Evolutionary conservation across 2,797 vertebrate genomes (phyloP), one percentile per base, ranked within the genome.

Genomic region (Myiotriccus ornatus): DNA sequence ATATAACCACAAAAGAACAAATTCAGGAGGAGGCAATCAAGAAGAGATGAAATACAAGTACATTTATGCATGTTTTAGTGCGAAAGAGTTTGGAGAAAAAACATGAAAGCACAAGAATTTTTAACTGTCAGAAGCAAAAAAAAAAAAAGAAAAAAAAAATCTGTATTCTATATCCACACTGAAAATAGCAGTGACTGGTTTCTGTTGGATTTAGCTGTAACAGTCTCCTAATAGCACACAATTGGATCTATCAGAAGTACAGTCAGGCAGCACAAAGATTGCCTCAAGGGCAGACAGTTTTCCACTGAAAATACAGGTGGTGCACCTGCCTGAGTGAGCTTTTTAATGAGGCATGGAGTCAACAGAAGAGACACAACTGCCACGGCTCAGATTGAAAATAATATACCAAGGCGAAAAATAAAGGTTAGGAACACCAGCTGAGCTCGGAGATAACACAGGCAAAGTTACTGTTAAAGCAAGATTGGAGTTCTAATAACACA

Each of bases 371-470:
- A 44, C 60, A 71, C 37, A 47, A 73, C 69, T 73, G 89, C 2
- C 2, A 67, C 2, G 62, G 87, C 55, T 81, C 20, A 49, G 47
- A 53, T 1, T 69, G 84, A 50, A 87, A 93, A 92, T 69, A 92
- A 92, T 60, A 73, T 1, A 76, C 39, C 41, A n/a, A 56, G 76
- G 14, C 1, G 37, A 86, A 84, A 73, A 78, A 46, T 15, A 82
- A 71, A 91, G 18, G 84, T 95, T 83, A 86, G 69, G 50, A 73
- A 79, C 35, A 69, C 47, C 89, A 88, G 92, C 89, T 96, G 94
- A 94, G 92, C 92, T 69, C 4, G 1, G 90, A 93, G 82, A 96
- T 96, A 95, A 87, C 57, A 18, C 10, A 60, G 76, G 79, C 65
- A 81, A 88, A 91, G 79, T 90, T 67, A 6, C 44, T 49, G 69